Conservation (phyloP, 2,113 vertebrate genomes). For the Baryphthengus martii region DNA sequence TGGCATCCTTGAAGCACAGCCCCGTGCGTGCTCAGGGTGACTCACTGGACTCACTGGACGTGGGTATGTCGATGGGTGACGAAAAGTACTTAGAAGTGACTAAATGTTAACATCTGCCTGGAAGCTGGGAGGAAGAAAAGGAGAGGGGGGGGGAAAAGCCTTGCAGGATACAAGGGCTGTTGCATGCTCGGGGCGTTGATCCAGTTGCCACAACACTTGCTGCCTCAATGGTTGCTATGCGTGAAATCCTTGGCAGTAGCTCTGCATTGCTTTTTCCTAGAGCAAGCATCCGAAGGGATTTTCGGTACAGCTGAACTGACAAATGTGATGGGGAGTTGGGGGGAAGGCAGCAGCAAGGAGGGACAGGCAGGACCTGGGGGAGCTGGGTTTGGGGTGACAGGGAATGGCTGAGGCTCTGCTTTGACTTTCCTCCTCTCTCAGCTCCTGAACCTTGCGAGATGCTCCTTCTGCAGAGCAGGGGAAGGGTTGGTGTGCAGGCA, state of each 20-base stretch:
- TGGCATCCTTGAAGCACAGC: not conserved
- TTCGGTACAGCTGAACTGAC: not conserved
- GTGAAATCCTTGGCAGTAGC: conserved; percentile 48
- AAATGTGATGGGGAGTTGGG: not conserved
- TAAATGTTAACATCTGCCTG: conserved; percentile 16
- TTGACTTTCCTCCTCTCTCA: not conserved
- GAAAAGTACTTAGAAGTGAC: not conserved
- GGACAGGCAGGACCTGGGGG: not conserved
- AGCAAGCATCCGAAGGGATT: conserved; percentile 43
- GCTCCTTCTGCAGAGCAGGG: not conserved
- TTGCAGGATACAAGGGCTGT: conserved; percentile 42
- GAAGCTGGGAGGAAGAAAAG: not conserved
- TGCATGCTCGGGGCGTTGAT: conserved; percentile 18
- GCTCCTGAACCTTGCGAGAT: not conserved
- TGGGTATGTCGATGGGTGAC: not conserved
- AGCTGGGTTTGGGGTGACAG: not conserved
- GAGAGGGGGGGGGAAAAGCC: not conserved
- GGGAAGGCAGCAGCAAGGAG: not conserved
- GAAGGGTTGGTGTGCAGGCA: not conserved
- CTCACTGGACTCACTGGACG: conserved; percentile 10
- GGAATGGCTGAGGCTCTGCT: not conserved
- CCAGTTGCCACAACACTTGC: conserved; percentile 45
- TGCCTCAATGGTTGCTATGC: conserved; percentile 48
- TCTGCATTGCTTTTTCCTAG: conserved; percentile 26
- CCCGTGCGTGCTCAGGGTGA: not conserved